phyloP scores from a whole-genome alignment of 2,888 invertebrate genomes.

The Cantharis rustica region DNA sequence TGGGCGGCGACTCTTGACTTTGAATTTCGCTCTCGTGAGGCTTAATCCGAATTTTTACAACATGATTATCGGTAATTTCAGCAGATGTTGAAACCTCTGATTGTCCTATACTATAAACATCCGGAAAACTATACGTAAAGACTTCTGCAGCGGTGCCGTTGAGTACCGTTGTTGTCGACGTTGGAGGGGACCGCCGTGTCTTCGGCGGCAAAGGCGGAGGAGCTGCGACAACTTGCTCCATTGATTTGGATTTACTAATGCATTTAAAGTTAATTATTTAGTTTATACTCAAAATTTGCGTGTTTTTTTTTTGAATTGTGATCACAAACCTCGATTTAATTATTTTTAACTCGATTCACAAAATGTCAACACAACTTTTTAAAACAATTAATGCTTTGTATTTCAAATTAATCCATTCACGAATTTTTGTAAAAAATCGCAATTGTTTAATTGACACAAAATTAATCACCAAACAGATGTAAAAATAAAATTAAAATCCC shows the following conservation, averaged over 20 bases:
- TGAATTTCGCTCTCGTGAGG: slow-evolving; percentile 55
- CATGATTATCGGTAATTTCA: slow-evolving; percentile 55
- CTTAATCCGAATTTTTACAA: slow-evolving; percentile 74
- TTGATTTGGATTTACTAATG: slow-evolving; percentile 44
- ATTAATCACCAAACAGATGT: slow-evolving; percentile 9
- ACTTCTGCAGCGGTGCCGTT: slow-evolving; percentile 46
- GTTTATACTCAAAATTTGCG: background rate
- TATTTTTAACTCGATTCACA: background rate
- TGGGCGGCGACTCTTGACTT: slow-evolving; percentile 44
- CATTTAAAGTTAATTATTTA: slow-evolving; percentile 12
- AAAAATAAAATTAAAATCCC: slow-evolving; percentile 12
- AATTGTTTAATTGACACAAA: slow-evolving; percentile 1
- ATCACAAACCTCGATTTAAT: background rate
- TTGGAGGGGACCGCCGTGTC: slow-evolving; percentile 52
- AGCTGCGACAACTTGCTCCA: slow-evolving; percentile 62
- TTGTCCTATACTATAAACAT: slow-evolving; percentile 34
- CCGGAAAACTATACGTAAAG: slow-evolving; percentile 49
- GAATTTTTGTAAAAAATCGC: background rate
- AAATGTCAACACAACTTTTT: background rate
- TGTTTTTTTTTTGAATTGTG: background rate
- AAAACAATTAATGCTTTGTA: background rate
- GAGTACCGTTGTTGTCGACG: slow-evolving; percentile 58
- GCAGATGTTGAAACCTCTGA: slow-evolving; percentile 27
- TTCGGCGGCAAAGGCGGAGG: slow-evolving; percentile 64
- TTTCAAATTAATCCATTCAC: background rate